phyloP scores from a whole-genome alignment of 1,140 invertebrate species.

The Drosophila aff. region DNA sequence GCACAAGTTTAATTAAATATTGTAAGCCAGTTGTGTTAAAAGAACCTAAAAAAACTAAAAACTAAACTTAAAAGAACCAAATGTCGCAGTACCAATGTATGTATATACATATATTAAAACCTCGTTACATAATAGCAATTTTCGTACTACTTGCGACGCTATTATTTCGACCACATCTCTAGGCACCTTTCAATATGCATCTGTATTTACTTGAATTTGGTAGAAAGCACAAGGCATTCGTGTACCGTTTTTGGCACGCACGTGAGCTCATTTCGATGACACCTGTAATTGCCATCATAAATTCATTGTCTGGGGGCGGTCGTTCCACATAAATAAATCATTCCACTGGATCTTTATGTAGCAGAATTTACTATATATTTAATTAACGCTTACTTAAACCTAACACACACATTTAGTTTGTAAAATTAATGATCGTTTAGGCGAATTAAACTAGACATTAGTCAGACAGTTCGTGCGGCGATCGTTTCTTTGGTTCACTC shows the following conservation, averaged over 20 bases:
- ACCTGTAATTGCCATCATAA: conserved; percentile 65
- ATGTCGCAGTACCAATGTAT: neutral
- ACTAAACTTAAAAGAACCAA: neutral
- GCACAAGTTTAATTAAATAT: conserved; percentile 12
- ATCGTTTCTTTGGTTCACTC: conserved; percentile 75
- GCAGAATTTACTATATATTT: conserved; percentile 77
- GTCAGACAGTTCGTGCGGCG: conserved; percentile 77
- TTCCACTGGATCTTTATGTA: conserved; percentile 23
- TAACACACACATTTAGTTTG: conserved; percentile 83
- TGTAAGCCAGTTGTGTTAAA: neutral
- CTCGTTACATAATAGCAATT: neutral
- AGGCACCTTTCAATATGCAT: conserved; percentile 11
- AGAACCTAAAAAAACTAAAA: too few relatives aligned
- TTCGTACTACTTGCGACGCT: neutral
- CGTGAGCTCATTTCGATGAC: conserved; percentile 52
- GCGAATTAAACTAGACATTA: conserved; percentile 74
- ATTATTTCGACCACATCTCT: neutral
- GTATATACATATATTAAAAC: too few relatives aligned
- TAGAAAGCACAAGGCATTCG: conserved; percentile 72
- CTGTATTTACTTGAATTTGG: conserved; percentile 22
- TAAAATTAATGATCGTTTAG: conserved; percentile 60
- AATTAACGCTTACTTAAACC: conserved; percentile 79
- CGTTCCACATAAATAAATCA: neutral
- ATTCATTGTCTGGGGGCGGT: conserved; percentile 47
- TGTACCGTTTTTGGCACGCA: conserved; percentile 65